phyloP scores from a whole-genome alignment of 2,888 invertebrate genomes.

The Apotomis turbidana region DNA sequence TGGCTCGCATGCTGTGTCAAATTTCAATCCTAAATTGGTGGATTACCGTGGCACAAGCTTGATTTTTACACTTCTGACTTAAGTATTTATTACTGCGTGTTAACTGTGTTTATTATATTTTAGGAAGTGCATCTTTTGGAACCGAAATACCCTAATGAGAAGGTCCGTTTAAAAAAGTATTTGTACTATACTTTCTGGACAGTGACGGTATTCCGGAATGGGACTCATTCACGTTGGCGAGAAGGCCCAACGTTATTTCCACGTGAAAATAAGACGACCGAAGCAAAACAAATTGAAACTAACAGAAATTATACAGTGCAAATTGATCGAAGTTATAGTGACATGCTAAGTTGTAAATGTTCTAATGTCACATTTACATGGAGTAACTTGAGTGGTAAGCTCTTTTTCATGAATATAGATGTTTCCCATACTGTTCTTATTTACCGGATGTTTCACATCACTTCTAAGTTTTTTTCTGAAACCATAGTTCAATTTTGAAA shows the following conservation, averaged over 20 bases:
- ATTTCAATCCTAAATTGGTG: no score
- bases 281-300: slow-evolving; percentile 1
- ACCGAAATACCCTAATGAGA: neutral
- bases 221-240: slow-evolving; percentile 52
- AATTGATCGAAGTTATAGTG: slow-evolving; percentile 36
- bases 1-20: no score
- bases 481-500: no score
- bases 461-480: no score
- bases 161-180: neutral
- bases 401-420: no score
- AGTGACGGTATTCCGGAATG: slow-evolving; percentile 47
- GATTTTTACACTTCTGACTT: no score
- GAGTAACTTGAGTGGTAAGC: slow-evolving; percentile 1
- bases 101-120: neutral
- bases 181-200: slow-evolving; percentile 54
- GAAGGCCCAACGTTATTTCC: slow-evolving; percentile 48
- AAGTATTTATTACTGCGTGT: no score
- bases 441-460: no score
- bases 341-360: slow-evolving; percentile 17
- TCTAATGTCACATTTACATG: slow-evolving; percentile 15
- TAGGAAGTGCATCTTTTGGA: slow-evolving; percentile 4
- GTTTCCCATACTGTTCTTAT: no score
- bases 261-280: slow-evolving; percentile 40
- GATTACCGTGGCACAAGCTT: no score
- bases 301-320: slow-evolving; percentile 40